Evolutionary conservation across 2,888 invertebrate genomes (phyloP), one percentile per base, ranked within the genome.

Genomic region (Drosophila paramelanica): DNA sequence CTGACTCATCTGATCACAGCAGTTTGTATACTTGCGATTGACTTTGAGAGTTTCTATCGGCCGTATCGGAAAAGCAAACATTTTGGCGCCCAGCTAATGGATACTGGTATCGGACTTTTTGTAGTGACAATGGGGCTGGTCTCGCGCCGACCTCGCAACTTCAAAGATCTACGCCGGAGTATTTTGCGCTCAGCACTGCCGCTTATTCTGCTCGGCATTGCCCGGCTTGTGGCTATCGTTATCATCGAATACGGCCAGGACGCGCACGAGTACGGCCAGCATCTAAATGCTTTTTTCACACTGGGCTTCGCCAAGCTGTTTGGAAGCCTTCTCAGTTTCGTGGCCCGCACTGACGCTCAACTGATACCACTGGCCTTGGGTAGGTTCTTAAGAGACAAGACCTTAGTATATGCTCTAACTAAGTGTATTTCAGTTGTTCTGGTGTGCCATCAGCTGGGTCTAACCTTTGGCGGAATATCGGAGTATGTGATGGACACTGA

Each of bases 231-330:
- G 27, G 91, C 95, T 0, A 94, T 93, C 0, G 93, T 94, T 86
- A 91, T 94, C 31, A 92, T 96, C 1, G 95, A 96, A 74, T 99
- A 99, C 91, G 96, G 97, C 59, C 96, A 96, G 86, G 97, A 98
- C 91, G 94, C 96, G 0, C 95, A 96, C 0, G 99, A 99, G 91
- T 99, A 99, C 93, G 99, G 99, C 0, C 94, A 95, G 0, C 99
- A 99, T 92, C 98, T 99, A 97, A 99, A 99, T 92, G 99, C 99
- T 92, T 99, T 99, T 92, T 95, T 98, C 78, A 99, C 99, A 0
- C 93, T 99, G 62, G 98, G 97, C 1, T 93, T 95, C 49, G 95
- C 97, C 33, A 98, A 97, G 93, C 90, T 97, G 2, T 89, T 96
- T 23, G 95, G 96, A 33, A 94, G 95, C 0, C 90, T 95, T 2